These are phyloP conservation scores for Micronycteris hirsuta DNA, from an alignment of 2,113 vertebrate species.

Conservation along the genomic window DNA sequence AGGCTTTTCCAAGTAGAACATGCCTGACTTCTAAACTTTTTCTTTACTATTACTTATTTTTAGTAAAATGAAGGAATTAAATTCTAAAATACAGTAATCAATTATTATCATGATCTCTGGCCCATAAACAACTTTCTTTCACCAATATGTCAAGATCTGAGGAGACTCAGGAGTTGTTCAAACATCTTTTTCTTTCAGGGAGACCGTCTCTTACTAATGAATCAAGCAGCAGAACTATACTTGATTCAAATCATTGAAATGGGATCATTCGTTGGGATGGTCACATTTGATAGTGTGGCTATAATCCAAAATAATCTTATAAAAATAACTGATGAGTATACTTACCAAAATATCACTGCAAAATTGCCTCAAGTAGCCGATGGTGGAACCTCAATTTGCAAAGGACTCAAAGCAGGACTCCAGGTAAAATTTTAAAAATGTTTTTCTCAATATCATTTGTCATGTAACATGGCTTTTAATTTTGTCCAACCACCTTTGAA, in stretches of 20 bases:
- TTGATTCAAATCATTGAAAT: slow-evolving; percentile 75
- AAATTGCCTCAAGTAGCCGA: background rate
- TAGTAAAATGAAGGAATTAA: background rate
- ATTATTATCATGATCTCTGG: background rate
- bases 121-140: background rate
- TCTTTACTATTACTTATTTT: background rate
- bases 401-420: slow-evolving; percentile 69
- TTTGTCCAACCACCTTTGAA: background rate
- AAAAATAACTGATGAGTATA: slow-evolving; percentile 31
- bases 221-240: slow-evolving; percentile 74
- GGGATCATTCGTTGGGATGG: slow-evolving; percentile 75
- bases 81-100: background rate
- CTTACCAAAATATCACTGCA: slow-evolving; percentile 39
- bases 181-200: slow-evolving; percentile 38
- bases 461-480: slow-evolving; percentile 11
- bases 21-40: background rate
- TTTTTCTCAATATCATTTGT: background rate
- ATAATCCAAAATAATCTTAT: background rate
- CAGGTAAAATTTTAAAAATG: slow-evolving; percentile 63
- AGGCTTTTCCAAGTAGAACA: background rate
- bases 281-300: slow-evolving; percentile 60
- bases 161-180: background rate
- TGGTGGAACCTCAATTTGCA: slow-evolving; percentile 74
- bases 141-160: background rate
- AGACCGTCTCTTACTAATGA: slow-evolving; percentile 49